A percentile compares a stretch with the other conserved stretches of the same genome.
These are phyloP conservation scores for Troides aeacus DNA, from an alignment of 2,888 invertebrate species.

Conservation along the genomic window DNA sequence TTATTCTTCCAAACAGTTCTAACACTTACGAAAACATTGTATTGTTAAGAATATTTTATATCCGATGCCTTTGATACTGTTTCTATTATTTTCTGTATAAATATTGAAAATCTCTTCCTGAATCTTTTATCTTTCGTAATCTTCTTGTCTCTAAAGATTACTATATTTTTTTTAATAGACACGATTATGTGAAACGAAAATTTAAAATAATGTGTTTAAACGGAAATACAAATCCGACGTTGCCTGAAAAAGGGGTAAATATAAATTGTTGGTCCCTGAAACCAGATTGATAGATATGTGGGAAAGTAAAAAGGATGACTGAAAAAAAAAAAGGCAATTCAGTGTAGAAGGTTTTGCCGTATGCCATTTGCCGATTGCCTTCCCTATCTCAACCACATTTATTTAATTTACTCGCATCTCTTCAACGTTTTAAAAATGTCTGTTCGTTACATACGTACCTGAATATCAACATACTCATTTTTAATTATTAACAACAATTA, in stretches of 20 bases:
- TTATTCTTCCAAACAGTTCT: no score
- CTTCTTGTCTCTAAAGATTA: no score
- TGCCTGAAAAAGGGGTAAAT: slow-evolving; percentile 6
- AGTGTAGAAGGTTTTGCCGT: slow-evolving; percentile 3
- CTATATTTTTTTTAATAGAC: no score
- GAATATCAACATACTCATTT: neutral
- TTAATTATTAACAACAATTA: neutral
- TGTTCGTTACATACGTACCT: neutral
- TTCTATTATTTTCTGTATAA: no score
- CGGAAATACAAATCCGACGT: neutral
- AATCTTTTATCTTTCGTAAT: no score
- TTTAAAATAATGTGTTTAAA: neutral
- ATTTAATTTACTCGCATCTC: slow-evolving; percentile 1
- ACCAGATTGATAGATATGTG: slow-evolving; percentile 6
- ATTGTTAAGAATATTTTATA: no score
- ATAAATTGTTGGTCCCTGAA: slow-evolving; percentile 5
- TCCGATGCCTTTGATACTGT: no score
- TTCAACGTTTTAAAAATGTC: neutral
- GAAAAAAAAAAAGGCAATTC: slow-evolving; percentile 6
- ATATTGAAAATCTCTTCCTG: no score
- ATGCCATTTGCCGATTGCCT: slow-evolving; percentile 11
- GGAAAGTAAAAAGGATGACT: slow-evolving; percentile 6
- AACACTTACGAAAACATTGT: no score
- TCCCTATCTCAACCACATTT: neutral
- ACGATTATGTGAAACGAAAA: neutral